phyloP scores from a whole-genome alignment of 2,888 invertebrate genomes.

The Melanchra persicariae region DNA sequence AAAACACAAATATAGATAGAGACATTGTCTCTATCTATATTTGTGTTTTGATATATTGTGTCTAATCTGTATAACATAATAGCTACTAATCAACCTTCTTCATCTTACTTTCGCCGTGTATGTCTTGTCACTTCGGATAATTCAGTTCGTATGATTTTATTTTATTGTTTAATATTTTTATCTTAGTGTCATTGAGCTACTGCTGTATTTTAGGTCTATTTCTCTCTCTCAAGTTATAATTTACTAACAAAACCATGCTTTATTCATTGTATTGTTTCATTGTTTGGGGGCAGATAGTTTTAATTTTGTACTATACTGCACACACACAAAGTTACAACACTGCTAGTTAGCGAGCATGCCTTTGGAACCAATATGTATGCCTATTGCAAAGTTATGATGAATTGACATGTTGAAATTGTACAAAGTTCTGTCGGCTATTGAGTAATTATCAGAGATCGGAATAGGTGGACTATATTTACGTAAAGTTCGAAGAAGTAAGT shows the following conservation, averaged over 20 bases:
- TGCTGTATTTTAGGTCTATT: too few species aligned
- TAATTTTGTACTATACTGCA: constrained; percentile 19
- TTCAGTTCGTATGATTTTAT: constrained; percentile 2
- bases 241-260: constrained; percentile 11
- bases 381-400: not conserved
- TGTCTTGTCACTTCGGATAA: not conserved
- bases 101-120: not conserved
- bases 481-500: too few species aligned
- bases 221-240: not conserved
- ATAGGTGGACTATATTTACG: too few species aligned
- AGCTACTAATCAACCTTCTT: not conserved
- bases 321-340: constrained; percentile 5
- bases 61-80: not conserved
- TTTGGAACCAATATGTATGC: not conserved
- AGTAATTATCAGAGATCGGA: too few species aligned
- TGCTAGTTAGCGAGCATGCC: not conserved
- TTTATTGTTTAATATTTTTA: not conserved
- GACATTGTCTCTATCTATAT: too few species aligned
- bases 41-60: not conserved
- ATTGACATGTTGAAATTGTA: not conserved
- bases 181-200: not conserved
- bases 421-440: not conserved
- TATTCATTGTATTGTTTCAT: constrained; percentile 1
- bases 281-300: constrained; percentile 11
- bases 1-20: too few species aligned